phyloP scores from a whole-genome alignment of 2,888 invertebrate genomes.

The Synanthedon tipuliformis region DNA sequence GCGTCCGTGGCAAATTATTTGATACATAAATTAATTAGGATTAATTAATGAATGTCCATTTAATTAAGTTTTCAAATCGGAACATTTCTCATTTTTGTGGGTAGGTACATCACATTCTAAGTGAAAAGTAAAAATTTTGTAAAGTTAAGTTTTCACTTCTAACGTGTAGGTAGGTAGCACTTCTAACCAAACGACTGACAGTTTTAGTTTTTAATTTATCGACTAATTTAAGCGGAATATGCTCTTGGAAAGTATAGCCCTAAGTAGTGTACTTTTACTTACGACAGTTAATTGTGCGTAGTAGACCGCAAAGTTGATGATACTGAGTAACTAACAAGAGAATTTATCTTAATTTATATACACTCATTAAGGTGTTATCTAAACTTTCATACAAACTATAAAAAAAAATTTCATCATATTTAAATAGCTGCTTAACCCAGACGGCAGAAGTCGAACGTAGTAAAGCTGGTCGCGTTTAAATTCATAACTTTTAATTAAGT shows the following conservation, averaged over 20 bases:
- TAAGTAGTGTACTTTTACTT: neutral
- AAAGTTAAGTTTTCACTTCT: too few species aligned
- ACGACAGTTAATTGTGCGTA: conserved; percentile 11
- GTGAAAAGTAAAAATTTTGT: too few species aligned
- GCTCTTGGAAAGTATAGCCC: conserved; percentile 3
- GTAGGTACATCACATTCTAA: too few species aligned
- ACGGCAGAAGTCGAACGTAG: conserved; percentile 45
- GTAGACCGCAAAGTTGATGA: conserved; percentile 25
- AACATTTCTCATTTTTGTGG: too few species aligned
- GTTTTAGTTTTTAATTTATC: conserved; percentile 31
- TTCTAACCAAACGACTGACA: too few species aligned
- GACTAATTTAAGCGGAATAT: conserved; percentile 28
- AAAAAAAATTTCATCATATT: conserved; percentile 46
- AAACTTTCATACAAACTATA: conserved; percentile 35
- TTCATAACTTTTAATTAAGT: conserved; percentile 70
- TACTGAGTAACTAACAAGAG: conserved; percentile 26
- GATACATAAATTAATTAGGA: too few species aligned
- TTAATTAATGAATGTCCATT: too few species aligned
- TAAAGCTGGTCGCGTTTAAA: conserved; percentile 57
- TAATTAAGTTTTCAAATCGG: too few species aligned
- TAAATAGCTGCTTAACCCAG: conserved; percentile 33
- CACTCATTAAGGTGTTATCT: conserved; percentile 39
- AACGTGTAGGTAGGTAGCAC: too few species aligned
- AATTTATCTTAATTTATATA: conserved; percentile 27
- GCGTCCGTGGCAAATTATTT: too few species aligned